Percentiles rank a stretch among this genome's conserved stretches.
Evolutionary conservation across 2,888 invertebrate species (phyloP).

Genomic region (Cataglyphis cursor): DNA sequence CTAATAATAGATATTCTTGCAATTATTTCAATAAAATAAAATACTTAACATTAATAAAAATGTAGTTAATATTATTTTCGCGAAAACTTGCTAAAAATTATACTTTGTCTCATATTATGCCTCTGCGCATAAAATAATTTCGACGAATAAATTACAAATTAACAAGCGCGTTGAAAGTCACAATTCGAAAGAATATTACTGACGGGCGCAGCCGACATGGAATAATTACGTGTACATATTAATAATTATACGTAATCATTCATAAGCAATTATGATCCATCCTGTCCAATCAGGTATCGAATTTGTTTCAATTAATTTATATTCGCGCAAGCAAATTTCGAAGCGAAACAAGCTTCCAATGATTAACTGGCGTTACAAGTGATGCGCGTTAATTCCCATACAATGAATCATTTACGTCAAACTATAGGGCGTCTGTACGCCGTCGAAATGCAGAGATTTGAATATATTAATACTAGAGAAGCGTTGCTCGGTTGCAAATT

Average conservation of each 20-base stretch:
- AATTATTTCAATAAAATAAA: neutral
- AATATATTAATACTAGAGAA: constrained; percentile 44
- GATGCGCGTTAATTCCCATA: constrained; percentile 47
- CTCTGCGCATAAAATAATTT: neutral
- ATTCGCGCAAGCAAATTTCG: constrained; percentile 21
- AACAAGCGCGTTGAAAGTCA: neutral
- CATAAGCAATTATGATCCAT: constrained; percentile 27
- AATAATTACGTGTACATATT: neutral
- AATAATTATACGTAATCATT: constrained; percentile 42
- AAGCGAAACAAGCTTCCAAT: constrained; percentile 2
- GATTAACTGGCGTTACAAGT: constrained; percentile 45
- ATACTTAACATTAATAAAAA: neutral
- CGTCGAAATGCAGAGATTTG: constrained; percentile 42
- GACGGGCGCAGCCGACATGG: no score
- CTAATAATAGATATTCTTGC: neutral
- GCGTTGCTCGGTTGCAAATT: constrained; percentile 34
- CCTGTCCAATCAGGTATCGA: constrained; percentile 16
- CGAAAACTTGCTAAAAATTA: neutral
- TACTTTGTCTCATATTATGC: neutral
- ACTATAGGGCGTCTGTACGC: constrained; percentile 8
- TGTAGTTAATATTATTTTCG: neutral
- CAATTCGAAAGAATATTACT: neutral
- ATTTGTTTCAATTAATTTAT: constrained; percentile 52
- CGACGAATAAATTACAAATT: neutral
- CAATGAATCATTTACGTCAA: constrained; percentile 51